Evolutionary conservation across 2,888 invertebrate species (phyloP).

Genomic region (Apoda limacodes): DNA sequence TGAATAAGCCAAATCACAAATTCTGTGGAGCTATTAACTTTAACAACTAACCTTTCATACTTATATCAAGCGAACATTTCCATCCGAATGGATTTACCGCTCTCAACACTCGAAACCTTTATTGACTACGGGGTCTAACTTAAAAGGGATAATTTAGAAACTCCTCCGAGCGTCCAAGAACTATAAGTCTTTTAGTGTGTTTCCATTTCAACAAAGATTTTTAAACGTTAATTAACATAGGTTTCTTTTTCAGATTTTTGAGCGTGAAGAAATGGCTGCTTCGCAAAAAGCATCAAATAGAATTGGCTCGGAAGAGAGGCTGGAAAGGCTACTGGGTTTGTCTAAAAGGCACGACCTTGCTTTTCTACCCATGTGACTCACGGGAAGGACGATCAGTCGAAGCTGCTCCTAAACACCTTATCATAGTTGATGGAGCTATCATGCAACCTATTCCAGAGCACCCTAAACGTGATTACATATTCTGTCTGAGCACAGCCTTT

Average conservation of each 20-base stretch:
- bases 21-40: too few species aligned
- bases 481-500: slow-evolving; percentile 97
- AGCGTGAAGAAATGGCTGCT: slow-evolving; percentile 98
- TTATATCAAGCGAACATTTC: too few species aligned
- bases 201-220: slow-evolving; percentile 72
- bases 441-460: slow-evolving; percentile 99
- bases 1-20: too few species aligned
- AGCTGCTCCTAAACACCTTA: slow-evolving; percentile 93
- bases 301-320: slow-evolving; percentile 93
- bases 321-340: slow-evolving; percentile 99
- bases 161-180: too few species aligned
- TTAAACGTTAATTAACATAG: slow-evolving; percentile 22
- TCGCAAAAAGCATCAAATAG: slow-evolving; percentile 96
- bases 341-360: slow-evolving; percentile 94
- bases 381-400: slow-evolving; percentile 91
- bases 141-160: slow-evolving; percentile 3
- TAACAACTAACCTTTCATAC: too few species aligned
- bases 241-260: slow-evolving; percentile 83
- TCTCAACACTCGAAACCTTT: too few species aligned
- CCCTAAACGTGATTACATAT: slow-evolving; percentile 97
- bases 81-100: too few species aligned
- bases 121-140: slow-evolving; percentile 1
- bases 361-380: slow-evolving; percentile 96
- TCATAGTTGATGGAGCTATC: slow-evolving; percentile 96
- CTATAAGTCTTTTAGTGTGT: too few species aligned